phyloP scores from a whole-genome alignment of 2,888 invertebrate species.

The Biston stratarius region DNA sequence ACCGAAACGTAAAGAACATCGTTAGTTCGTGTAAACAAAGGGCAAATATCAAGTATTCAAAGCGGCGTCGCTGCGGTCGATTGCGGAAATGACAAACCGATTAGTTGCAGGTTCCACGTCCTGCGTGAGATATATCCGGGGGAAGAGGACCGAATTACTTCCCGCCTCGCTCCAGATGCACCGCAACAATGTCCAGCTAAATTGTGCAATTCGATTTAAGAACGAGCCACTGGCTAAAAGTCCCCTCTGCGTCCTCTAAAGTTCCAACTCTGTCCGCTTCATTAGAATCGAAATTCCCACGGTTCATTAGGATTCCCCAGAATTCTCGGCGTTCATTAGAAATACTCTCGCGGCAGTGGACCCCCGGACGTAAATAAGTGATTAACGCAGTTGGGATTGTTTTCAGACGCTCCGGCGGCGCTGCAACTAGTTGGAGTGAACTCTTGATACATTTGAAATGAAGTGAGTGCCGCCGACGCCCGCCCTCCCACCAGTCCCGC shows the following conservation, averaged over 20 bases:
- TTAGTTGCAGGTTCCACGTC: constrained; percentile 77
- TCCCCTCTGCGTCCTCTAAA: constrained; percentile 54
- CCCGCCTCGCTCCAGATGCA: constrained; percentile 69
- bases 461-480: constrained; percentile 54
- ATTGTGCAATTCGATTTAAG: constrained; percentile 70
- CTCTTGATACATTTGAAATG: constrained; percentile 82
- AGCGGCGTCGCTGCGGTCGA: constrained; percentile 70
- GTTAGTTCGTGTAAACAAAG: constrained; percentile 58
- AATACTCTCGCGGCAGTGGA: constrained; percentile 77
- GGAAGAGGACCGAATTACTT: constrained; percentile 79
- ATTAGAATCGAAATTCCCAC: constrained; percentile 84
- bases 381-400: constrained; percentile 85
- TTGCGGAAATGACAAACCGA: constrained; percentile 83
- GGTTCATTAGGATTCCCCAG: constrained; percentile 81
- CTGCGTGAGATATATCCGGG: constrained; percentile 79
- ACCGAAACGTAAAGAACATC: constrained; percentile 1
- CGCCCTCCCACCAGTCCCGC: constrained; percentile 25
- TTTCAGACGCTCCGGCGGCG: constrained; percentile 70
- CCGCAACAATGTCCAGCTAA: constrained; percentile 70
- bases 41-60: constrained; percentile 71
- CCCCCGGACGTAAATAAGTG: constrained; percentile 83
- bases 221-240: constrained; percentile 59
- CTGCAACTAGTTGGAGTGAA: constrained; percentile 70
- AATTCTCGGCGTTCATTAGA: constrained; percentile 82
- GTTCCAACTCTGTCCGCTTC: constrained; percentile 67